These are phyloP conservation scores for Amphiprion percula DNA, from an alignment of 2,113 vertebrate genomes.

Conservation along the genomic window DNA sequence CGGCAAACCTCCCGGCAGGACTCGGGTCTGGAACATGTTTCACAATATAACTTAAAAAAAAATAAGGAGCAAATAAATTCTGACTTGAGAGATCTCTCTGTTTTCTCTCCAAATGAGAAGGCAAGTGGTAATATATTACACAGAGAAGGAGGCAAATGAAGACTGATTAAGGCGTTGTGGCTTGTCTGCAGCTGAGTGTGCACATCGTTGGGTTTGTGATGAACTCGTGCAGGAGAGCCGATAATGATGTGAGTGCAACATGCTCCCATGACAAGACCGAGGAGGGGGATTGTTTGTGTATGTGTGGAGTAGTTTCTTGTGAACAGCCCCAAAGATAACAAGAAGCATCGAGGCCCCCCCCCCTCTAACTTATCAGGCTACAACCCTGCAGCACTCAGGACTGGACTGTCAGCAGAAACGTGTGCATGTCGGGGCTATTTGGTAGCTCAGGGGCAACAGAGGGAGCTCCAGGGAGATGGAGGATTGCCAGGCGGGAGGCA, in stretches of 20 bases:
- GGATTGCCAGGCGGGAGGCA: conserved; percentile 27
- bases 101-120: conserved; percentile 37
- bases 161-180: conserved; percentile 72
- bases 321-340: conserved; percentile 46
- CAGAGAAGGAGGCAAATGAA: conserved; percentile 68
- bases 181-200: conserved; percentile 68
- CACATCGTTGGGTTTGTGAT: conserved; percentile 59
- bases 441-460: conserved; percentile 26
- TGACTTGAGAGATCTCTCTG: conserved; percentile 38
- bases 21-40: conserved; percentile 22
- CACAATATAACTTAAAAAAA: conserved; percentile 12
- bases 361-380: conserved; percentile 59
- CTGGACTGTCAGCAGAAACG: conserved; percentile 64
- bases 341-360: conserved; percentile 37
- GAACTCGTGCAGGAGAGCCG: conserved; percentile 54
- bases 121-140: conserved; percentile 36
- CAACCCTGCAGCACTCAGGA: conserved; percentile 43
- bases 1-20: conserved; percentile 20
- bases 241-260: conserved; percentile 63
- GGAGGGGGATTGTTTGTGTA: conserved; percentile 20
- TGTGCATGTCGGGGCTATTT: conserved; percentile 15
- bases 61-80: conserved; percentile 26
- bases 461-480: conserved; percentile 47
- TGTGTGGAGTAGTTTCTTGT: background rate
- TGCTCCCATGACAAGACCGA: conserved; percentile 26